phyloP scores from a whole-genome alignment of 1,140 invertebrate genomes.

The Plodia interpunctella region DNA sequence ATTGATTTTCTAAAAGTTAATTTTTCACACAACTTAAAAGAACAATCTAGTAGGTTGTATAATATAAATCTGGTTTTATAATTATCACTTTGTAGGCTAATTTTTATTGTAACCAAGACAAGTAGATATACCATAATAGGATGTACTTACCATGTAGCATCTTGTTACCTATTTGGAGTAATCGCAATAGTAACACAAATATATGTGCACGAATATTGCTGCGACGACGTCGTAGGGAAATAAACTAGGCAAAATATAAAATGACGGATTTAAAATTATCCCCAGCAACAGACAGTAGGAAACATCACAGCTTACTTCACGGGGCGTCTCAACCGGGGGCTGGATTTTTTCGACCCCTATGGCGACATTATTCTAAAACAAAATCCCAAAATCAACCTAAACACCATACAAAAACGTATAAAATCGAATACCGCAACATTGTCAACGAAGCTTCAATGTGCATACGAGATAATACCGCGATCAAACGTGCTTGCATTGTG shows the following conservation, averaged over 20 bases:
- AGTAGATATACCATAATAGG: no score
- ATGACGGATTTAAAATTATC: constrained; percentile 19
- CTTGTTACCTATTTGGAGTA: no score
- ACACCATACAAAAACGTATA: constrained; percentile 26
- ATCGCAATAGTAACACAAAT: no score
- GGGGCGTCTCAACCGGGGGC: constrained; percentile 68
- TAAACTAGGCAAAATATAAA: not conserved
- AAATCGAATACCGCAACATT: constrained; percentile 33
- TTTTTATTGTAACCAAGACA: no score
- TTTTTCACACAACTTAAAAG: no score
- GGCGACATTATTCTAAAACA: constrained; percentile 50
- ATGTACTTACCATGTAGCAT: no score
- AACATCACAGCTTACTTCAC: constrained; percentile 71
- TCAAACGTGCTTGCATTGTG: constrained; percentile 68
- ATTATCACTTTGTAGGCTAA: no score
- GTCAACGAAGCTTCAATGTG: constrained; percentile 68
- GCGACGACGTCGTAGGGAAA: no score
- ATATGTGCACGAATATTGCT: no score
- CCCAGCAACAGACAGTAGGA: constrained; percentile 57
- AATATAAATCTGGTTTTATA: no score
- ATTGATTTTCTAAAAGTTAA: no score
- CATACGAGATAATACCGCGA: constrained; percentile 64
- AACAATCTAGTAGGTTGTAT: no score
- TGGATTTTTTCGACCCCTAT: constrained; percentile 69
- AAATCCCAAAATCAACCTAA: constrained; percentile 35